A percentile compares a stretch with the other conserved stretches of the same genome.
Evolutionary conservation across 2,113 vertebrate genomes (phyloP).

Genomic region (Mesocricetus auratus): DNA sequence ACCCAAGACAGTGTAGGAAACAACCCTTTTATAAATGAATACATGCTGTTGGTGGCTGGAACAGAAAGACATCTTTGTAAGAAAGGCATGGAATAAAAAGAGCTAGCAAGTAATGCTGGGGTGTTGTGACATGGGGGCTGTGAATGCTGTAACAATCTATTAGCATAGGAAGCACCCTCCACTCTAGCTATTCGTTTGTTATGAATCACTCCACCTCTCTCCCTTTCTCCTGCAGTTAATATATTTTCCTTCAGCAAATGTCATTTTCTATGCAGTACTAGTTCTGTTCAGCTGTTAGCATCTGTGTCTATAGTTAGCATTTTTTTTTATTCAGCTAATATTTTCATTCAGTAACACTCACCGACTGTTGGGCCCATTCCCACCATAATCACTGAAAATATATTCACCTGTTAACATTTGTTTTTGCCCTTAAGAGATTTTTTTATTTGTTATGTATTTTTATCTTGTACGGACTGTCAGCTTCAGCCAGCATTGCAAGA

Average conservation of each 20-base stretch:
- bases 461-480: slow-evolving; percentile 53
- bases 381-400: slow-evolving; percentile 63
- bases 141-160: slow-evolving; percentile 60
- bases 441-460: slow-evolving; percentile 72
- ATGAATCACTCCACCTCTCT: slow-evolving; percentile 66
- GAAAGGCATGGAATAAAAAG: neutral
- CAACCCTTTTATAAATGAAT: slow-evolving; percentile 75
- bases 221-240: slow-evolving; percentile 71
- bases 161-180: slow-evolving; percentile 61
- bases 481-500: slow-evolving; percentile 29
- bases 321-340: slow-evolving; percentile 80
- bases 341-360: slow-evolving; percentile 78
- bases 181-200: slow-evolving; percentile 29
- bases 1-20: slow-evolving; percentile 2
- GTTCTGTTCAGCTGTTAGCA: slow-evolving; percentile 67
- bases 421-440: slow-evolving; percentile 61
- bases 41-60: slow-evolving; percentile 55
- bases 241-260: slow-evolving; percentile 67
- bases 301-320: slow-evolving; percentile 72
- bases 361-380: slow-evolving; percentile 44
- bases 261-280: slow-evolving; percentile 66
- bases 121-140: slow-evolving; percentile 49
- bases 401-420: slow-evolving; percentile 61
- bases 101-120: slow-evolving; percentile 66
- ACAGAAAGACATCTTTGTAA: slow-evolving; percentile 45